Percentiles rank a stretch among this genome's conserved stretches.
Evolutionary conservation across 2,797 vertebrate genomes (phyloP).

Genomic region (Bufotes viridis): DNA sequence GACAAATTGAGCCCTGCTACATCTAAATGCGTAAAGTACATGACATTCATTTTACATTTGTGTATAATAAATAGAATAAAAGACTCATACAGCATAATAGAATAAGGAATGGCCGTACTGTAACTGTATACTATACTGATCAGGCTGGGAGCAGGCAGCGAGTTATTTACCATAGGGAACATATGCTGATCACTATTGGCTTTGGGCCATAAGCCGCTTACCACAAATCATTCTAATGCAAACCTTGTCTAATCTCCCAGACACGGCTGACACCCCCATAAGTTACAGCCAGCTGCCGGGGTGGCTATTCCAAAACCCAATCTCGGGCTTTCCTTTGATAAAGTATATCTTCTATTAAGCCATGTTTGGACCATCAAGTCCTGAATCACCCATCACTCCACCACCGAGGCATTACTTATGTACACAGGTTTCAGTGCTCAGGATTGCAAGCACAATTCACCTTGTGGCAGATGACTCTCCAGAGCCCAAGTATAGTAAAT

Average conservation of each 20-base stretch:
- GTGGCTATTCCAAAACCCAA: constrained; percentile 24
- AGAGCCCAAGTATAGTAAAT: neutral
- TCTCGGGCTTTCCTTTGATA: constrained; percentile 26
- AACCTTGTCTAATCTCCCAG: constrained; percentile 51
- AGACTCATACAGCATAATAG: neutral
- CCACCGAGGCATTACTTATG: constrained; percentile 9
- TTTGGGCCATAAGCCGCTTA: constrained; percentile 46
- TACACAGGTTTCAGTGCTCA: constrained; percentile 4
- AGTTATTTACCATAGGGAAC: constrained; percentile 19
- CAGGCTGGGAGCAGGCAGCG: neutral
- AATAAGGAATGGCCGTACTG: neutral
- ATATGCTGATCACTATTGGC: constrained; percentile 44
- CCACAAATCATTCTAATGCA: constrained; percentile 44
- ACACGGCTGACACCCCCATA: constrained; percentile 25
- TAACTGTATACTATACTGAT: neutral
- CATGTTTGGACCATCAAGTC: neutral
- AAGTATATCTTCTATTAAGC: constrained; percentile 13
- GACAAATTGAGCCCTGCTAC: neutral
- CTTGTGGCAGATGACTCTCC: constrained; percentile 18
- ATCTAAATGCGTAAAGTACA: neutral
- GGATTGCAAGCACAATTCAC: neutral
- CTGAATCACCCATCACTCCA: neutral
- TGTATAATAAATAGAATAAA: neutral
- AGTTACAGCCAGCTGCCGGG: constrained; percentile 25
- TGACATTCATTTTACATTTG: neutral